These are phyloP conservation scores for Mamestra configurata DNA, from an alignment of 1,140 invertebrate genomes.

Conservation along the genomic window DNA sequence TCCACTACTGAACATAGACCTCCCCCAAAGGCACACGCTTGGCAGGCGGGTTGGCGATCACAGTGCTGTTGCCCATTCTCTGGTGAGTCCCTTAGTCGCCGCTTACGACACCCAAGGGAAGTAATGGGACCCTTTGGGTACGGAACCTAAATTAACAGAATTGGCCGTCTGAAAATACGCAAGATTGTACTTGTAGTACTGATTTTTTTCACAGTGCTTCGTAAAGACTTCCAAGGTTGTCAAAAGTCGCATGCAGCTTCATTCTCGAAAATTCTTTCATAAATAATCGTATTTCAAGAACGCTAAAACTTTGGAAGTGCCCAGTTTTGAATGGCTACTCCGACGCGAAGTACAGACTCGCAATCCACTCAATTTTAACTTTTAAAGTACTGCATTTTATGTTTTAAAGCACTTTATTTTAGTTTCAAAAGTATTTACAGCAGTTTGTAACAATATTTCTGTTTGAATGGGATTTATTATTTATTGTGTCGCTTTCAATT, in stretches of 20 bases:
- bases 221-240: not conserved
- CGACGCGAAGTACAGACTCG: not conserved
- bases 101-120: no score
- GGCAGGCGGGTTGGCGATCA: no score
- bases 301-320: not conserved
- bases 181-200: no score
- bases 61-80: no score
- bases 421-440: slow-evolving; percentile 36
- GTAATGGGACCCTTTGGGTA: no score
- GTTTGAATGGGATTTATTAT: slow-evolving; percentile 2
- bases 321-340: slow-evolving; percentile 30
- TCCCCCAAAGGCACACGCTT: no score
- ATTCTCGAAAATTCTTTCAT: slow-evolving; percentile 19
- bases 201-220: not conserved
- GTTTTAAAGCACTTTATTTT: slow-evolving; percentile 33
- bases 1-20: no score
- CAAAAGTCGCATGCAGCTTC: slow-evolving; percentile 2
- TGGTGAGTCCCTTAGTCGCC: no score
- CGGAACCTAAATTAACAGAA: no score
- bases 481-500: slow-evolving; percentile 5
- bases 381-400: slow-evolving; percentile 32
- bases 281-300: slow-evolving; percentile 27
- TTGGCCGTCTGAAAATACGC: no score
- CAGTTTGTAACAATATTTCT: slow-evolving; percentile 19
- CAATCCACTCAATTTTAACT: slow-evolving; percentile 23